Percentiles rank a stretch among this genome's conserved stretches.
Evolutionary conservation across 2,797 vertebrate species (phyloP).

Genomic region (Crenuchus spilurus): DNA sequence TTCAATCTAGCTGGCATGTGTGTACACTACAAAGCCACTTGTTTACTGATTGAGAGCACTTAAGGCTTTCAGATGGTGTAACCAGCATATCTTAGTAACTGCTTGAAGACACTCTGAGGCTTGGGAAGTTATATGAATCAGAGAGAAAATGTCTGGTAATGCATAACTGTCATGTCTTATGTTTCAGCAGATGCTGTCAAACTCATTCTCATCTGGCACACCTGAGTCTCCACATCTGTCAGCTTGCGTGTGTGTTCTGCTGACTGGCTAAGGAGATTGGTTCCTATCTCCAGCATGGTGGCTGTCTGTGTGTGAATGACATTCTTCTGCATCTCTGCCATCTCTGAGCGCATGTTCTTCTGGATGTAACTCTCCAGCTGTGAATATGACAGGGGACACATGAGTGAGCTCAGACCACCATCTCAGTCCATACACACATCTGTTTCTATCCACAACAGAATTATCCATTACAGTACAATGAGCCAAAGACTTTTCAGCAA

Average conservation of each 20-base stretch:
- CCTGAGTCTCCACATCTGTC: constrained; percentile 81
- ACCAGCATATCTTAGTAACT: not conserved
- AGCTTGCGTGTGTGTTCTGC: constrained; percentile 83
- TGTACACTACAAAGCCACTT: not conserved
- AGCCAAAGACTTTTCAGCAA: constrained; percentile 8
- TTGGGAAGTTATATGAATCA: not conserved
- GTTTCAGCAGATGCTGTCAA: constrained; percentile 18
- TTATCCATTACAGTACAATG: constrained; percentile 12
- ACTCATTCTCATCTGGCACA: constrained; percentile 58
- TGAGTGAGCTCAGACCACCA: constrained; percentile 28
- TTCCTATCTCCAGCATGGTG: constrained; percentile 80
- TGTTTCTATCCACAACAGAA: not conserved
- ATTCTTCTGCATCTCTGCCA: constrained; percentile 74
- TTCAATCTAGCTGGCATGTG: not conserved
- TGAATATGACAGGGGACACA: constrained; percentile 41
- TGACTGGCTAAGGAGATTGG: constrained; percentile 79
- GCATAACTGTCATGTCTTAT: not conserved
- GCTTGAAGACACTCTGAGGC: not conserved
- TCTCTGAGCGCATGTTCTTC: constrained; percentile 76
- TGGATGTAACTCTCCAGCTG: constrained; percentile 83
- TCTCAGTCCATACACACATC: not conserved
- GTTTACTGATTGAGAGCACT: not conserved
- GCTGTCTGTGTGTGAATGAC: constrained; percentile 78
- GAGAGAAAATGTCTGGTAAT: not conserved
- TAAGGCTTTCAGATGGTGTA: not conserved